Percentiles rank a stretch among this genome's conserved stretches.
Conservation (phyloP, 2,797 vertebrate species). For the Microctenopoma steveboyesi region DNA sequence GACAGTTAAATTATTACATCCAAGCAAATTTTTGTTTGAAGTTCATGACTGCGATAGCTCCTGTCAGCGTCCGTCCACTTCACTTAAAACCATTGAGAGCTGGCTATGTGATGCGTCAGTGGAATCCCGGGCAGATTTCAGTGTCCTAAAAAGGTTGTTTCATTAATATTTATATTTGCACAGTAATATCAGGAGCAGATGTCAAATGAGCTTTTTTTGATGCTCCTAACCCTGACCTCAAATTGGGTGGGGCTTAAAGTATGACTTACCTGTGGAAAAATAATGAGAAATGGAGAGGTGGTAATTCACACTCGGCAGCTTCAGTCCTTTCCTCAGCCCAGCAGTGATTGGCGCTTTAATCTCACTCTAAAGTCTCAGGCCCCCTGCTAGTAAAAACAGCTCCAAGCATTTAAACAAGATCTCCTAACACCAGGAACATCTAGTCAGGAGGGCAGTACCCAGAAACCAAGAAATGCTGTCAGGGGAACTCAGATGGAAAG, state of each 20-base stretch:
- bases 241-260: too few relatives aligned
- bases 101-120: slow-evolving; percentile 10
- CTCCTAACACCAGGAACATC: slow-evolving; percentile 26
- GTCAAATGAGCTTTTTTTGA: background rate
- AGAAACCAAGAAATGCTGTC: background rate
- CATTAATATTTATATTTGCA: slow-evolving; percentile 57
- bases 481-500: slow-evolving; percentile 17
- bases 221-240: background rate
- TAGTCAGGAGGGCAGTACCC: background rate
- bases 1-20: slow-evolving; percentile 7
- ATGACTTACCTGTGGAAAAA: slow-evolving; percentile 48
- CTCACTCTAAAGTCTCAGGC: slow-evolving; percentile 33
- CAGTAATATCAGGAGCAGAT: slow-evolving; percentile 24
- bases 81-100: slow-evolving; percentile 10
- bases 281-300: slow-evolving; percentile 46
- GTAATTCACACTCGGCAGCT: slow-evolving; percentile 36
- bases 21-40: slow-evolving; percentile 8
- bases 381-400: slow-evolving; percentile 28
- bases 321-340: slow-evolving; percentile 7
- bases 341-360: slow-evolving; percentile 51
- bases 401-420: slow-evolving; percentile 36
- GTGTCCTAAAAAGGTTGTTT: slow-evolving; percentile 43
- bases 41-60: slow-evolving; percentile 28
- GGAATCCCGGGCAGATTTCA: slow-evolving; percentile 19
- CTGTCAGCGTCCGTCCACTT: slow-evolving; percentile 42